phyloP scores from a whole-genome alignment of 2,797 vertebrate species.

The Chanos chanos region DNA sequence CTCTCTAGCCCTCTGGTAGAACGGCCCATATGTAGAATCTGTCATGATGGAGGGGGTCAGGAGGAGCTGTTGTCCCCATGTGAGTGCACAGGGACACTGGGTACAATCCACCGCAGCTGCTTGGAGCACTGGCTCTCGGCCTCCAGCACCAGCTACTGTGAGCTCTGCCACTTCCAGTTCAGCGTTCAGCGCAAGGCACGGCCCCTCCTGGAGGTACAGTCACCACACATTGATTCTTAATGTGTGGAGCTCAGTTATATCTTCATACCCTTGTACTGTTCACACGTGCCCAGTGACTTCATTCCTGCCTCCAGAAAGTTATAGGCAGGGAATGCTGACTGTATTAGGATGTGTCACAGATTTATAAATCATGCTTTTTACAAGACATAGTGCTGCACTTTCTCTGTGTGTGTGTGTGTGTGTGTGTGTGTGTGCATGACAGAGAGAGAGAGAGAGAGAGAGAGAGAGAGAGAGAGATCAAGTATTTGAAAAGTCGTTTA shows the following conservation, averaged over 20 bases:
- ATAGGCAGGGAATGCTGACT: too few species aligned
- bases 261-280: too few species aligned
- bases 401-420: background rate
- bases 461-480: background rate
- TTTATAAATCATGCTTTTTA: background rate
- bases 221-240: too few species aligned
- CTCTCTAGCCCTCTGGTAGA: constrained; percentile 8
- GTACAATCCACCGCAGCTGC: constrained; percentile 93
- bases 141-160: constrained; percentile 97
- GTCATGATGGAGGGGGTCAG: constrained; percentile 85
- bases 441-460: background rate
- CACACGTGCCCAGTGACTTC: too few species aligned
- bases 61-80: constrained; percentile 89
- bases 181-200: constrained; percentile 86
- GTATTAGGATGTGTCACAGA: background rate
- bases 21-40: constrained; percentile 96
- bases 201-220: constrained; percentile 93
- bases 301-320: too few species aligned
- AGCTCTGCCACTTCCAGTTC: constrained; percentile 95
- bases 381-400: background rate
- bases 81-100: constrained; percentile 89
- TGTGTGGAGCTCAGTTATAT: too few species aligned
- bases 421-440: background rate
- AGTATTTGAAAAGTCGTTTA: background rate
- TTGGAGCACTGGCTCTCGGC: constrained; percentile 95